These are phyloP conservation scores for Cerastoderma edule DNA, from an alignment of 2,888 invertebrate genomes.

Conservation along the genomic window DNA sequence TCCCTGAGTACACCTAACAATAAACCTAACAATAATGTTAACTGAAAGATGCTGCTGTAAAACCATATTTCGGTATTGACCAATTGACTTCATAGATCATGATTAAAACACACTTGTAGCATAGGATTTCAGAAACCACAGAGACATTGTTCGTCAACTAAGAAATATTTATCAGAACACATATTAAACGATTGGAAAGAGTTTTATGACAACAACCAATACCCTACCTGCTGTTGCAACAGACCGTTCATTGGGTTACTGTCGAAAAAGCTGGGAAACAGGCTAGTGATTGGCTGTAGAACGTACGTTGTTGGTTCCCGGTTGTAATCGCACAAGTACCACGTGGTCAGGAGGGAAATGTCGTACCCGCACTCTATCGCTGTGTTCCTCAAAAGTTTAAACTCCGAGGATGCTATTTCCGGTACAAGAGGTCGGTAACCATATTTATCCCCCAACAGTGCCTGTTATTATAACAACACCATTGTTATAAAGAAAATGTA, in stretches of 20 bases:
- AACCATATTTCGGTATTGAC: too few species aligned
- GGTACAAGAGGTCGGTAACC: conserved; percentile 79
- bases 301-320: conserved; percentile 75
- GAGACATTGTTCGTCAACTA: too few species aligned
- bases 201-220: too few species aligned
- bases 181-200: too few species aligned
- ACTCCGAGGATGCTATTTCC: conserved; percentile 76
- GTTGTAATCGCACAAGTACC: conserved; percentile 80
- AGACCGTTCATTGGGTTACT: conserved; percentile 64
- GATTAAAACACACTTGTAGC: too few species aligned
- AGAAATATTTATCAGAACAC: too few species aligned
- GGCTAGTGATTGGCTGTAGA: conserved; percentile 83
- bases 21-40: too few species aligned
- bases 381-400: conserved; percentile 68
- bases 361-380: conserved; percentile 68
- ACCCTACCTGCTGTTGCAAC: conserved; percentile 62
- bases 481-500: too few species aligned
- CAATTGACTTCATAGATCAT: too few species aligned
- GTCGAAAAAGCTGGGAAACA: conserved; percentile 72
- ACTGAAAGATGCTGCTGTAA: too few species aligned
- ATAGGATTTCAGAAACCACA: too few species aligned
- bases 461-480: conserved; percentile 57
- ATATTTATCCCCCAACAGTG: conserved; percentile 81
- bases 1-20: too few species aligned
- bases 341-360: conserved; percentile 70